Evolutionary conservation across 1,140 invertebrate species (phyloP).

Genomic region (Nymphalis io): DNA sequence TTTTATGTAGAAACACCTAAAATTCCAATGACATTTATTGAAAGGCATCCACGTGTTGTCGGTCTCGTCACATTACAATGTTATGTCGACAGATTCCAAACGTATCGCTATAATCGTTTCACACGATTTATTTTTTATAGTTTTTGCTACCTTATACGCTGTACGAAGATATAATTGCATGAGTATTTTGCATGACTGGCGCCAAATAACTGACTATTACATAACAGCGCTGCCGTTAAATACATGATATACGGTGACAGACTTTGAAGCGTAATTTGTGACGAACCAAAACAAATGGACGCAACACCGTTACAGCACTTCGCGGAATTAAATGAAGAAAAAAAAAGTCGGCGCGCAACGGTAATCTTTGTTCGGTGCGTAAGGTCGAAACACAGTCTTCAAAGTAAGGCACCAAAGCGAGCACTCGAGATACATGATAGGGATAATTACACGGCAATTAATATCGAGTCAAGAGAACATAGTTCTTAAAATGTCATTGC

Average conservation of each 20-base stretch:
- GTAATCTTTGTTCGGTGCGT: conserved; percentile 69
- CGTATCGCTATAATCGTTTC: conserved; percentile 47
- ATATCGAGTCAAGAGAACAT: conserved; percentile 25
- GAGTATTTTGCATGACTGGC: conserved; percentile 31
- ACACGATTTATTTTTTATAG: conserved; percentile 52
- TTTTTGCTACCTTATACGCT: conserved; percentile 15
- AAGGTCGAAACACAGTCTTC: conserved; percentile 33
- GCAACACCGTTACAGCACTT: conserved; percentile 75
- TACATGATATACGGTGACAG: conserved; percentile 11
- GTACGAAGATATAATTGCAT: conserved; percentile 11
- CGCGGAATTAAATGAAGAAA: conserved; percentile 74
- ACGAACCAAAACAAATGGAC: conserved; percentile 75
- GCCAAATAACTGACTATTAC: conserved; percentile 19
- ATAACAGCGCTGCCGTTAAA: conserved; percentile 18
- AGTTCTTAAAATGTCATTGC: conserved; percentile 28
- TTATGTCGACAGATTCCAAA: conserved; percentile 50
- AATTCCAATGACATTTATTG: conserved; percentile 11
- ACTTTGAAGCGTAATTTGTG: conserved; percentile 43
- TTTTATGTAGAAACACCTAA: not conserved
- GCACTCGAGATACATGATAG: conserved; percentile 24
- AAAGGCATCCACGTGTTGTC: conserved; percentile 31
- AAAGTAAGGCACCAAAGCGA: conserved; percentile 50
- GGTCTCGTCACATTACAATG: conserved; percentile 50
- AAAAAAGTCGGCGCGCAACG: conserved; percentile 62
- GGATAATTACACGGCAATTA: conserved; percentile 52